Conservation (phyloP, 2,888 invertebrate genomes). For the Anagyrus pseudococci region DNA sequence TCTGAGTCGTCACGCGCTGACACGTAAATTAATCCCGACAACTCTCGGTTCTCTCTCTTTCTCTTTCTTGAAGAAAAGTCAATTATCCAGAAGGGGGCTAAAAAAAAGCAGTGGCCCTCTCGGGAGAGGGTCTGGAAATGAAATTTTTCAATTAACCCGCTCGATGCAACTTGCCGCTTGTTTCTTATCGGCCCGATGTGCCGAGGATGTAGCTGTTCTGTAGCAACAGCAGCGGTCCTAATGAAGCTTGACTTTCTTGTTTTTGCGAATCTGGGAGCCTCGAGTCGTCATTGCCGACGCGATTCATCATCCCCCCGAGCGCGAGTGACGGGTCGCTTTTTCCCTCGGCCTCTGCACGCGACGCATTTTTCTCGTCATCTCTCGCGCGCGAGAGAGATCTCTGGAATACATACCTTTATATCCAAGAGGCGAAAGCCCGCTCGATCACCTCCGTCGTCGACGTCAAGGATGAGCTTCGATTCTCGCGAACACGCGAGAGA, state of each 20-base stretch:
- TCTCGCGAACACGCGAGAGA: too few species aligned
- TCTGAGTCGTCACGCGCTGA: too few species aligned
- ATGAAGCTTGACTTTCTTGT: conserved; percentile 3
- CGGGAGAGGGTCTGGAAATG: conserved; percentile 2
- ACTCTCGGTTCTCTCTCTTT: too few species aligned
- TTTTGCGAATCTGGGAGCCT: background rate
- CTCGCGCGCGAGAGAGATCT: too few species aligned
- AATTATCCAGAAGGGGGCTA: too few species aligned
- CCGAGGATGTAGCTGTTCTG: background rate
- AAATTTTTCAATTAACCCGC: conserved; percentile 21
- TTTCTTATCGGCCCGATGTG: background rate
- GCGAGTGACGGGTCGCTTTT: background rate
- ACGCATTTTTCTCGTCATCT: background rate
- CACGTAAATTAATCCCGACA: too few species aligned
- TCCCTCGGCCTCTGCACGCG: background rate
- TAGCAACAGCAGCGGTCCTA: background rate
- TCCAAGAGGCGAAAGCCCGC: too few species aligned
- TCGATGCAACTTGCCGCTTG: background rate
- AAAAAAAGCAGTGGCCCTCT: too few species aligned
- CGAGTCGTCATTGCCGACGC: background rate
- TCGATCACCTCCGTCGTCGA: too few species aligned
- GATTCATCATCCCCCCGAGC: conserved; percentile 5
- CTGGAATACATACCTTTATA: too few species aligned
- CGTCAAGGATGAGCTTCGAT: too few species aligned
- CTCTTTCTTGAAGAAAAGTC: too few species aligned